Evolutionary conservation across 2,113 vertebrate species (phyloP).

Genomic region (Ranitomeya variabilis): DNA sequence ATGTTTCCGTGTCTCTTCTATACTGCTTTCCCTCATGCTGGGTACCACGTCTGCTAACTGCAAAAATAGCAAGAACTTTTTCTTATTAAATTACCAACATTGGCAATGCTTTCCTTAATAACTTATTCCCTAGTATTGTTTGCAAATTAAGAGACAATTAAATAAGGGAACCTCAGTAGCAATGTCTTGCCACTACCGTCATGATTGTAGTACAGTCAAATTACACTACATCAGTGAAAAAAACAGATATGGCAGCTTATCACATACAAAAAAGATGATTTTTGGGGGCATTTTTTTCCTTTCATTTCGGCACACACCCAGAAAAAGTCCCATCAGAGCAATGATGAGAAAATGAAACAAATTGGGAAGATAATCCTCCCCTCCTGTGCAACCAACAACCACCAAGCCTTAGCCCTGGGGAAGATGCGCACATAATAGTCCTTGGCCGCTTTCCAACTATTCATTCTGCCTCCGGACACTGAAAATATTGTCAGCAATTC

Average conservation of each 20-base stretch:
- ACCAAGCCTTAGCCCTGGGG: constrained; percentile 19
- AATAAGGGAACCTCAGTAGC: too few relatives aligned
- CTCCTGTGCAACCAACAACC: not conserved
- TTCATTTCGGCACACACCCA: not conserved
- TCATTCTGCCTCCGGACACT: not conserved
- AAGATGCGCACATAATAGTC: constrained; percentile 9
- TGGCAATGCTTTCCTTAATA: too few relatives aligned
- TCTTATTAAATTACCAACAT: too few relatives aligned
- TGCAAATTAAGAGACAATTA: too few relatives aligned
- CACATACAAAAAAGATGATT: not conserved
- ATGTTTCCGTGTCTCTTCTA: too few relatives aligned
- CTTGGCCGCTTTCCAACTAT: constrained; percentile 11
- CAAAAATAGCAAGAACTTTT: too few relatives aligned
- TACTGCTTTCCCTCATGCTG: too few relatives aligned
- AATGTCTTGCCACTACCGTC: too few relatives aligned
- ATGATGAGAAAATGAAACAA: constrained; percentile 8
- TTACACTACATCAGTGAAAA: not conserved
- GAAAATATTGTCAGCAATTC: not conserved
- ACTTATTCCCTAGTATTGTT: too few relatives aligned
- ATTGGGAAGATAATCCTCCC: constrained; percentile 15
- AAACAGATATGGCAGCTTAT: not conserved
- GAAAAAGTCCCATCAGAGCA: not conserved
- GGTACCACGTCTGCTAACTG: too few relatives aligned
- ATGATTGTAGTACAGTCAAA: too few relatives aligned
- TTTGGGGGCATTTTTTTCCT: not conserved